These are phyloP conservation scores for Listronotus bonariensis DNA, from an alignment of 1,140 invertebrate genomes.

Conservation along the genomic window DNA sequence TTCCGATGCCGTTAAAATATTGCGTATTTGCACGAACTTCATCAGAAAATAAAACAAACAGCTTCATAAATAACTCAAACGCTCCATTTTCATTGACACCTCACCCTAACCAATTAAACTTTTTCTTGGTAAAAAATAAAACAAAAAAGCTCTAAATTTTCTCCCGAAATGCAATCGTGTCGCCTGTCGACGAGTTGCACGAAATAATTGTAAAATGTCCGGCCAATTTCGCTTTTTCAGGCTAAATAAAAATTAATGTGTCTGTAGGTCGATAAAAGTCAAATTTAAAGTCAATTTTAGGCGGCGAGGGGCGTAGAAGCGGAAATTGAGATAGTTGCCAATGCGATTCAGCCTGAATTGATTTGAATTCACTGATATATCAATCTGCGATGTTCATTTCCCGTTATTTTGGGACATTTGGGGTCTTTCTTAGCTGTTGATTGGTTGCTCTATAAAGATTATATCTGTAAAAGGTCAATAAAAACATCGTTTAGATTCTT, in stretches of 20 bases:
- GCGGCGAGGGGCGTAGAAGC: constrained; percentile 1
- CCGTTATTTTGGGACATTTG: constrained; percentile 22
- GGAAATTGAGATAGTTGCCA: constrained; percentile 33
- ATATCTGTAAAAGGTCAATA: too few species aligned
- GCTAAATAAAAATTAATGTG: constrained; percentile 34
- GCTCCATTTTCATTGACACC: too few species aligned
- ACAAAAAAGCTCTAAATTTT: constrained; percentile 16
- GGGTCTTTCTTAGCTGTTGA: constrained; percentile 8
- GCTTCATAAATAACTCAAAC: too few species aligned
- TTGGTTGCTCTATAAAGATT: too few species aligned
- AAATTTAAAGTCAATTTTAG: constrained; percentile 37
- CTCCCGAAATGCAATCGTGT: constrained; percentile 20
- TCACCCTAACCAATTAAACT: too few species aligned
- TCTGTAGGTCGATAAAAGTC: constrained; percentile 34
- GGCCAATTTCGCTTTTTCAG: constrained; percentile 26
- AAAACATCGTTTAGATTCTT: too few species aligned
- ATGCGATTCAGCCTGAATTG: constrained; percentile 23
- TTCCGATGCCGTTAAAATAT: too few species aligned
- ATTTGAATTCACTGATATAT: constrained; percentile 31
- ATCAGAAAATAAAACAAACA: too few species aligned
- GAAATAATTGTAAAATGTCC: constrained; percentile 33
- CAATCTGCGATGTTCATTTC: constrained; percentile 29
- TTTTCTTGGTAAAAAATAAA: too few species aligned
- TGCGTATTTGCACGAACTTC: too few species aligned
- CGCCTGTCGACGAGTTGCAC: constrained; percentile 16